Evolutionary conservation across 2,113 vertebrate species (phyloP), one percentile per base, ranked within the genome.

Genomic region (Scolopax mira): DNA sequence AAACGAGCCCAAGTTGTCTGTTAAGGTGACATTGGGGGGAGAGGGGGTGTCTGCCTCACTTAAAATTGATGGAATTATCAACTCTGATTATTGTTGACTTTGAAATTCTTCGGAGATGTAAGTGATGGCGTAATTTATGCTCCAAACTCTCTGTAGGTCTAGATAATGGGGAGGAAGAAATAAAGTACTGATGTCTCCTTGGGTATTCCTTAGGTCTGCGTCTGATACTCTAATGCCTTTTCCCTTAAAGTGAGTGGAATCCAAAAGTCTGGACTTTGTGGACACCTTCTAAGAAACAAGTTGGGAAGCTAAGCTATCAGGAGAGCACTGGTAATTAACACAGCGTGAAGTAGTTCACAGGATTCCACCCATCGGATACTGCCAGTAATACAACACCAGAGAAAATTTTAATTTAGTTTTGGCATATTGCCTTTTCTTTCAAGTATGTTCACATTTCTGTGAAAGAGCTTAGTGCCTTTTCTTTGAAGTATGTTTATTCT

Each of bases 381-480:
- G 73, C 62, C 1, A 1, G 35, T 75, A 87, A 65, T 48, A 58
- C 3, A 57, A 49, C 42, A 48, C 21, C 28, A 33, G 37, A 41
- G 72, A 75, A 90, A 55, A 82, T 5, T 24, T 93, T 89, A 82
- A 73, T 94, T 93, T 90, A 44, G 14, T 82, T 24, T 89, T 94
- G 83, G 54, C 39, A 21, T 35, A 5, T n/a, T 52, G 73, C 58
- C 75, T 91, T 85, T 92, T 79, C 64, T 79, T 92, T 96, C 46
- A 82, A 87, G 71, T 79, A 37, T 37, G 7, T 64, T 79, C 15
- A 6, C 2, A 0, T 77, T 81, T 79, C 60, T 65, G 2, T 46
- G 31, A 37, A 77, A 86, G 78, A 66, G 30, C 44, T 75, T 33
- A 72, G 30, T 73, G 73, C 15, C 15, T 49, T 83, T 90, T 60